These are phyloP conservation scores for Tiliqua scincoides DNA, from an alignment of 2,113 vertebrate genomes.

Conservation along the genomic window DNA sequence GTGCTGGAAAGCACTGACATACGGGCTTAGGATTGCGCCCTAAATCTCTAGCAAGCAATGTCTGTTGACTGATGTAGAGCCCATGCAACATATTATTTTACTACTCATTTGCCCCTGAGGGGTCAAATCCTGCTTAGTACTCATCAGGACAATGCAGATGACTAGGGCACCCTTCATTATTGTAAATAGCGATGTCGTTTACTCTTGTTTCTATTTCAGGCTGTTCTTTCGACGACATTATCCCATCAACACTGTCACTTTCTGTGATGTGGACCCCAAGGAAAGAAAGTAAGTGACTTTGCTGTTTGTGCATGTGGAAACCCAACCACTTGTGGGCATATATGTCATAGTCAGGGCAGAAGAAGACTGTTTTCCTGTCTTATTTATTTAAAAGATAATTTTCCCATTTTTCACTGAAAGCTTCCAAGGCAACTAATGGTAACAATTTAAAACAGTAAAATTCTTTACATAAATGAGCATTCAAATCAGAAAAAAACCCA, in stretches of 20 bases:
- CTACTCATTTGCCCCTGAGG: too few relatives aligned
- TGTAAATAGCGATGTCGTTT: not conserved
- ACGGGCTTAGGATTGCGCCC: too few relatives aligned
- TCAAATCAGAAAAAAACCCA: not conserved
- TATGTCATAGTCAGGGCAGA: not conserved
- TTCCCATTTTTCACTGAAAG: not conserved
- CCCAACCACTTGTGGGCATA: not conserved
- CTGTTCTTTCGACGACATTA: constrained; percentile 98
- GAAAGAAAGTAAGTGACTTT: constrained; percentile 91
- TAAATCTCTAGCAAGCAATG: not conserved
- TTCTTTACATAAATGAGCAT: too few relatives aligned
- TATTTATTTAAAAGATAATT: not conserved
- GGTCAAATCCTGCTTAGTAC: not conserved
- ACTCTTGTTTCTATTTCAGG: constrained; percentile 70
- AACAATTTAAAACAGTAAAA: not conserved
- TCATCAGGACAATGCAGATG: not conserved
- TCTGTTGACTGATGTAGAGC: not conserved
- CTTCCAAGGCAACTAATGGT: not conserved
- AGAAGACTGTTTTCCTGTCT: not conserved
- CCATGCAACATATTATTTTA: too few relatives aligned
- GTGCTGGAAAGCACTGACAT: too few relatives aligned
- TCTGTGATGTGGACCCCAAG: constrained; percentile 95
- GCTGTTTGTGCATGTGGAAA: not conserved
- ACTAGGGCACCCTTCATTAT: not conserved
- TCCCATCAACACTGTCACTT: constrained; percentile 92